Evolutionary conservation across 2,888 invertebrate species (phyloP).

Genomic region (Philopedon plagiatum): DNA sequence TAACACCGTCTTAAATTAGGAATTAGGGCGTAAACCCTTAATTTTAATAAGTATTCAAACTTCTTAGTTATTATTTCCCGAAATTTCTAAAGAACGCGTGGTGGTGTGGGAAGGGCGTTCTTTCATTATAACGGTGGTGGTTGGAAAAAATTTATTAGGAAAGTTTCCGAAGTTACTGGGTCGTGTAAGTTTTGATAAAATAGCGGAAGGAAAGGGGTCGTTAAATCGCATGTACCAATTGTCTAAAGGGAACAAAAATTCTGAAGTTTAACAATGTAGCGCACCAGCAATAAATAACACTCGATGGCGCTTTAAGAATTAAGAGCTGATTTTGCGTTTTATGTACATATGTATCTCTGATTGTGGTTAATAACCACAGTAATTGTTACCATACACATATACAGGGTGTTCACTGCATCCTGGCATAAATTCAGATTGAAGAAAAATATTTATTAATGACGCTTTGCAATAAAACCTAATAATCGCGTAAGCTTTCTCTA

Average conservation of each 20-base stretch:
- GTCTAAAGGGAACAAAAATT: slow-evolving; percentile 39
- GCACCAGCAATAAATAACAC: neutral
- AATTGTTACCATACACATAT: no score
- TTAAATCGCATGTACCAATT: slow-evolving; percentile 43
- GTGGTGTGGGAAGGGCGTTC: slow-evolving; percentile 24
- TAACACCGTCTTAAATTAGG: slow-evolving; percentile 34
- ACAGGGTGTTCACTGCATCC: no score
- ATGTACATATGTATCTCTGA: no score
- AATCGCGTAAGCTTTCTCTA: no score
- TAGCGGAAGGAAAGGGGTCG: slow-evolving; percentile 47
- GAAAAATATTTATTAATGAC: no score
- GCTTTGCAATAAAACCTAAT: no score
- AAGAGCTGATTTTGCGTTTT: no score
- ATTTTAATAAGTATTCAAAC: slow-evolving; percentile 45
- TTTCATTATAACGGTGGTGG: slow-evolving; percentile 34
- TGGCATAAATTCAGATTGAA: no score
- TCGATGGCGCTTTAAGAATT: neutral
- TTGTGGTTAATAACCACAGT: no score
- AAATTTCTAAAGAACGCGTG: slow-evolving; percentile 39
- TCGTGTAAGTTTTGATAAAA: slow-evolving; percentile 49
- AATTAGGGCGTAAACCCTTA: slow-evolving; percentile 42
- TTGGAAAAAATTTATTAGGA: slow-evolving; percentile 48
- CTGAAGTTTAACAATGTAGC: slow-evolving; percentile 9
- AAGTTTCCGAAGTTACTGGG: slow-evolving; percentile 46
- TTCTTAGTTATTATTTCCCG: slow-evolving; percentile 41